Evolutionary conservation across 2,888 invertebrate species (phyloP), one percentile per base, ranked within the genome.

Genomic region (Euclidia mi): DNA sequence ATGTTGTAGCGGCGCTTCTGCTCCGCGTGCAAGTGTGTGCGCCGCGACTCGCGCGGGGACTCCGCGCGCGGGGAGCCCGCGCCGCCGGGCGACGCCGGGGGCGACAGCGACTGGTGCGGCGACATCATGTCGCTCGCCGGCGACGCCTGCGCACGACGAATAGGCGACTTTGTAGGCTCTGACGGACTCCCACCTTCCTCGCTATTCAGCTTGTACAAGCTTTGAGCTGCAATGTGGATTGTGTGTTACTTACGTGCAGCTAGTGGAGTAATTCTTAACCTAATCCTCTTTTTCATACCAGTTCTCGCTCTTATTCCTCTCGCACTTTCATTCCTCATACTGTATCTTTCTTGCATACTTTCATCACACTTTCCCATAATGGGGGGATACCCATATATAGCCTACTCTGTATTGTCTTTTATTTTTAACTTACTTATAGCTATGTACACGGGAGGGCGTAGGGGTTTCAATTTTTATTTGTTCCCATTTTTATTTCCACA

Each of bases 1-100:
- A 99, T 99, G 88, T 99, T 99, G 88, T 98, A 98, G 48, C 99
- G 95, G 29, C 99, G 95, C 89, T 99, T 99, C 92, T 99, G 99
- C 85, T 99, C 99, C 0, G 99, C 98, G 89, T 98, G 98, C 76
- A 98, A 97, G 89, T 99, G 99, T 10, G 98, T 98, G 61, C 97
- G 97, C 49, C 98, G 96, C 76, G 97, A 96, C 83, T 97, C 96
- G 66, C 96, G 96, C 28, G 73, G 73, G 38, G 46, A 48, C 28
- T 73, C 76, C 3, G 70, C 65, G 42, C 73, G 89, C 76, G 95
- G 94, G 0, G 92, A 88, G 1, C 94, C 0, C 94, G 85, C 66
- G 95, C 85, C 66, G 95, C 85, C 84, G 25, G 97, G 97, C 32
- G 97, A 97, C 46, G 96, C 90, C 0, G 97, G 97, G 62, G 91